A percentile compares a stretch with the other conserved stretches of the same genome.
Conservation (phyloP, 2,888 invertebrate species). For the Rhingia campestris region DNA sequence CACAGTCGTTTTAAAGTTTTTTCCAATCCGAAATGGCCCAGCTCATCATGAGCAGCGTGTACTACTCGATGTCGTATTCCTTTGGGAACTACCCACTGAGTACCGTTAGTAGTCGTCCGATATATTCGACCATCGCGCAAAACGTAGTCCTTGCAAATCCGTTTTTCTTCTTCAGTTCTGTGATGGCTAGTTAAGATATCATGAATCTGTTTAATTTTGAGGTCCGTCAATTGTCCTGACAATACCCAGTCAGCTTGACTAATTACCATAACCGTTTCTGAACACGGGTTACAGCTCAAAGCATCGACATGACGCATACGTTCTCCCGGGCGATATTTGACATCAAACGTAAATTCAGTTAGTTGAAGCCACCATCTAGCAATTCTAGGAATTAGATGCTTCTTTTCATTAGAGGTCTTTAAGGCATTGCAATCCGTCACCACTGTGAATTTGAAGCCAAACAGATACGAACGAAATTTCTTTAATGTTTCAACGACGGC, state of each 20-base stretch:
- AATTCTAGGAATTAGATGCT: constrained; percentile 75
- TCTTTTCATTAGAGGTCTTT: constrained; percentile 57
- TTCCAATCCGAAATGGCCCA: constrained; percentile 68
- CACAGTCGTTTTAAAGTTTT: constrained; percentile 75
- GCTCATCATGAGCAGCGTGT: constrained; percentile 65
- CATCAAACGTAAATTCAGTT: constrained; percentile 77
- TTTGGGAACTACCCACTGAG: constrained; percentile 71
- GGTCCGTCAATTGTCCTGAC: no score
- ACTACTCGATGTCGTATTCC: constrained; percentile 68
- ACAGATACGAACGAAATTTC: constrained; percentile 39
- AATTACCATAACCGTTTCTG: no score
- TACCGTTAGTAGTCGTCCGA: constrained; percentile 32
- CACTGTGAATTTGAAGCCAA: constrained; percentile 34
- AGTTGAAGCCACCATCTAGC: constrained; percentile 77
- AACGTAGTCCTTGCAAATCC: constrained; percentile 59
- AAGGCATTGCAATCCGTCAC: constrained; percentile 76
- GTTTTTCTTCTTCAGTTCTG: constrained; percentile 14
- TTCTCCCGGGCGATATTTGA: no score
- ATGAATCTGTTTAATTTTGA: no score
- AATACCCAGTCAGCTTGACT: no score
- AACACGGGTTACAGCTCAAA: no score
- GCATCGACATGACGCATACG: no score
- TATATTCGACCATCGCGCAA: constrained; percentile 66
- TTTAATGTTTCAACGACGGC: constrained; percentile 41
- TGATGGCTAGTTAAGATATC: no score